phyloP scores from a whole-genome alignment of 2,113 vertebrate species.

The Pituophis catenifer region DNA sequence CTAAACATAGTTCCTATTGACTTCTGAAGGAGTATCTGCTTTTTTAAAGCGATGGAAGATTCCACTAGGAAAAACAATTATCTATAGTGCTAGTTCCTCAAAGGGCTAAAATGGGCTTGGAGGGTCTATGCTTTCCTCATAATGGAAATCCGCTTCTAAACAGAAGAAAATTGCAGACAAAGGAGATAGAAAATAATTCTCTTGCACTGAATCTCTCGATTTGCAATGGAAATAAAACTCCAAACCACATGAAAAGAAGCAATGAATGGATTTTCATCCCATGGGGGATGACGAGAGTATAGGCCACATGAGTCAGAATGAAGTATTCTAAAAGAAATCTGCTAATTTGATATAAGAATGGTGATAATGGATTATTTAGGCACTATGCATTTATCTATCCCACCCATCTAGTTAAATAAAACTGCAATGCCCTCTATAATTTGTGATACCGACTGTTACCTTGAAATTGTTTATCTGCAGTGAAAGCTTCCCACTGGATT shows the following conservation, averaged over 20 bases:
- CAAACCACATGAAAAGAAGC: slow-evolving; percentile 7
- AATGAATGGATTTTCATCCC: neutral
- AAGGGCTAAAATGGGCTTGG: slow-evolving; percentile 41
- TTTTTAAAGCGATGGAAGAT: slow-evolving; percentile 11
- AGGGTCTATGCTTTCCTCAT: slow-evolving; percentile 11
- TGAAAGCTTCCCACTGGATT: neutral
- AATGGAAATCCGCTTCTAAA: slow-evolving; percentile 41
- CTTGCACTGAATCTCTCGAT: neutral
- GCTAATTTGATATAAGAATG: neutral
- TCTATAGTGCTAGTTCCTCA: slow-evolving; percentile 43
- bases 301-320: neutral
- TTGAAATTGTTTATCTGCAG: neutral
- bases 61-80: slow-evolving; percentile 30
- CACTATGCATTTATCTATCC: neutral
- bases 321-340: neutral
- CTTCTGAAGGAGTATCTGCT: slow-evolving; percentile 44
- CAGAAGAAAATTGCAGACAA: slow-evolving; percentile 21
- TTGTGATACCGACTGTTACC: neutral
- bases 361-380: neutral
- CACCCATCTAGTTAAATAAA: neutral
- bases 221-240: neutral
- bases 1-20: slow-evolving; percentile 26
- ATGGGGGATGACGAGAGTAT: neutral
- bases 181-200: neutral
- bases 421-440: neutral